phyloP scores from a whole-genome alignment of 1,140 invertebrate species.

The Zaprionus kolodkinae region DNA sequence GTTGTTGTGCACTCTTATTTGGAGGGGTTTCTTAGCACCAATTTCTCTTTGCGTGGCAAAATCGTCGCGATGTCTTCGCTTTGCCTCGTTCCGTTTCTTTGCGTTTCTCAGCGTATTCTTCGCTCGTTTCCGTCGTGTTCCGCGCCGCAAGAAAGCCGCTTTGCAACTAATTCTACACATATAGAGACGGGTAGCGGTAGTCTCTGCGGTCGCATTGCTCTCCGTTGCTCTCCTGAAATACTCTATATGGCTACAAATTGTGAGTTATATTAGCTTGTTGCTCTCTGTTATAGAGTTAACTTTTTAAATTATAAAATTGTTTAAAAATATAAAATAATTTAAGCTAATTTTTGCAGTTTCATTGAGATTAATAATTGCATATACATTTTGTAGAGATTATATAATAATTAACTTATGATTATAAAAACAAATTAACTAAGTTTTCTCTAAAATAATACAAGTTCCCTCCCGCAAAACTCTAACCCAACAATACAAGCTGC shows the following conservation, averaged over 20 bases:
- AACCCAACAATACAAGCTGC: not conserved
- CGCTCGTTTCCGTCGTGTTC: conserved; percentile 38
- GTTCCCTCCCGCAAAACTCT: not conserved
- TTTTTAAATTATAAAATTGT: not conserved
- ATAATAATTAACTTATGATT: too few relatives aligned
- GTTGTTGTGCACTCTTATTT: conserved; percentile 37
- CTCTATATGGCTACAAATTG: not conserved
- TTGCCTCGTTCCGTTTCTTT: conserved; percentile 24
- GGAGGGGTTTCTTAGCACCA: conserved; percentile 65
- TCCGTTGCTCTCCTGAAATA: conserved; percentile 41
- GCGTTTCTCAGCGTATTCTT: conserved; percentile 6
- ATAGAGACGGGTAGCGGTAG: conserved; percentile 29
- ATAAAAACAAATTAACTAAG: too few relatives aligned
- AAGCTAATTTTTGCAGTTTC: not conserved
- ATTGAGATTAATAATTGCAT: not conserved
- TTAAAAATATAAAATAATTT: too few relatives aligned
- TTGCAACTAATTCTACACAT: conserved; percentile 73
- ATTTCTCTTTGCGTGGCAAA: conserved; percentile 69
- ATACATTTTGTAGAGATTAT: not conserved
- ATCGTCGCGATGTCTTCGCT: conserved; percentile 41
- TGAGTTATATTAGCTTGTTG: not conserved
- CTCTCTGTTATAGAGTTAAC: not conserved
- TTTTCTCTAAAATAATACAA: not conserved
- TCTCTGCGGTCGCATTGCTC: conserved; percentile 15
- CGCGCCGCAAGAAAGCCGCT: conserved; percentile 73